Evolutionary conservation across 2,888 invertebrate genomes (phyloP), one percentile per base, ranked within the genome.

Genomic region (Acronicta leporina): DNA sequence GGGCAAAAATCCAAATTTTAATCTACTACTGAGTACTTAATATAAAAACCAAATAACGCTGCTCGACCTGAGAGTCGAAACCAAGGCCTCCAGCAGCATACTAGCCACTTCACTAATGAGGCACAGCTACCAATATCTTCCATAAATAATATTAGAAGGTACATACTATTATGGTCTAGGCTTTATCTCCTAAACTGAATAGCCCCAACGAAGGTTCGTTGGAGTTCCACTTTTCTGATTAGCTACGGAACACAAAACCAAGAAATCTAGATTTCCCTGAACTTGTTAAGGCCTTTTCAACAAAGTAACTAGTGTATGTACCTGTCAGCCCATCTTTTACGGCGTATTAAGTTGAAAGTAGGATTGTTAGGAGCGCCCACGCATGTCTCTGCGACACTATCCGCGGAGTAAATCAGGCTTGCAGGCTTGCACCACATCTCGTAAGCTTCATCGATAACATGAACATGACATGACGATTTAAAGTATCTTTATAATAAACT

Each of bases 351-450:
- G 65, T 63, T 67, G 71, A 75, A 66, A 68, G 67, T 68, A 55
- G 73, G 49, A 79, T 79, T 81, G 81, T 79, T 69, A 69, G 57
- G 68, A 62, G 75, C 86, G 81, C 86, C 86, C 82, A 84, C 87
- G 70, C 54, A 44, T 38, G 69, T 68, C 61, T 20, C 13, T 40
- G 53, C 44, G 82, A 82, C 82, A 83, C 81, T 86, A 87, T 88
- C 87, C 84, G 61, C 64, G 61, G 65, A 79, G 83, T 90, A 88
- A 88, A 89, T 90, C 88, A 86, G 80, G 73, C 82, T 87, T 87
- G 84, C 84, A 81, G 86, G 85, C 80, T 86, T 86, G 85, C 85
- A 83, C 82, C 81, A 84, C 82, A 86, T 84, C 85, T 81, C 81
- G 87, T 83, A 75, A 76, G 75, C 83, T 84, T 82, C 81, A 81